Conservation (phyloP, 92 coral and sea anemone species). For the Phymanthus crucifer region DNA sequence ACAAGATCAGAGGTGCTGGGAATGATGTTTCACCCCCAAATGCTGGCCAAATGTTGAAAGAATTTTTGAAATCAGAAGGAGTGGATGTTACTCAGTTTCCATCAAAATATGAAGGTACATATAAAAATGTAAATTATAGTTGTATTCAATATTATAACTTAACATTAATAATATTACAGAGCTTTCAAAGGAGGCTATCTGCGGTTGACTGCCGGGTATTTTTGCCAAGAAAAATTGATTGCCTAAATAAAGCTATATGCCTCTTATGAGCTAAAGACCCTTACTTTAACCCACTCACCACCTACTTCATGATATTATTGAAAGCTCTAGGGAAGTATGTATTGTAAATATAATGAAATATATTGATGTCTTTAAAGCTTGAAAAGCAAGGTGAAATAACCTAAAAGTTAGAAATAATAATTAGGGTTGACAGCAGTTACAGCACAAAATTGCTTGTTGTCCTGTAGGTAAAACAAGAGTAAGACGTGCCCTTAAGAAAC, state of each 20-base stretch:
- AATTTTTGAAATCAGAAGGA: slow-evolving; percentile 3
- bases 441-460: not conserved
- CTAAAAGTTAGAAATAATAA: not conserved
- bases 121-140: too few relatives aligned
- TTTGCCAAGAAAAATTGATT: too few relatives aligned
- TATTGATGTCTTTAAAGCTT: too few relatives aligned
- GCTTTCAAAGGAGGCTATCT: too few relatives aligned
- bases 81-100: not conserved
- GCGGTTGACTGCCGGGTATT: too few relatives aligned
- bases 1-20: slow-evolving; percentile 8
- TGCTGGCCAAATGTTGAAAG: slow-evolving; percentile 28
- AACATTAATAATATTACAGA: too few relatives aligned
- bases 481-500: slow-evolving; percentile 33
- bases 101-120: not conserved
- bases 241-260: too few relatives aligned
- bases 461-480: slow-evolving; percentile 25
- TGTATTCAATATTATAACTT: not conserved
- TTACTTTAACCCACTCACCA: too few relatives aligned
- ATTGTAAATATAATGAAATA: too few relatives aligned
- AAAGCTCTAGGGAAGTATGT: too few relatives aligned
- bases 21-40: slow-evolving; percentile 1
- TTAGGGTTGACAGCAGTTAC: not conserved
- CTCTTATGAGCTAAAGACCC: too few relatives aligned
- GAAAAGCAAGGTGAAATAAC: not conserved
- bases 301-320: too few relatives aligned